Evolutionary conservation across 2,888 invertebrate species (phyloP).

Genomic region (Cosmia pyralina): DNA sequence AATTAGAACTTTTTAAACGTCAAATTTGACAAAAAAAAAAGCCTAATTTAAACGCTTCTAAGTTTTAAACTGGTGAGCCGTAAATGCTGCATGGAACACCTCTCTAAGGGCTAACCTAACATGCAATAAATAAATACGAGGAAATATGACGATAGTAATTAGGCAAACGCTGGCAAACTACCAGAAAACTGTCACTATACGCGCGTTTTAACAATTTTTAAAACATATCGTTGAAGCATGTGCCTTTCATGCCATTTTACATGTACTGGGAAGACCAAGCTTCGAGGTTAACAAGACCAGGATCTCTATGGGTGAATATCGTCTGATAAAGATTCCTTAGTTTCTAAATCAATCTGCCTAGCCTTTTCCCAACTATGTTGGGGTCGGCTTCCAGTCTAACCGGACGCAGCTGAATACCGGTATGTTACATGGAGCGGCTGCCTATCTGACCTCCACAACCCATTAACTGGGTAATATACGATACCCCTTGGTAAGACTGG

Average conservation of each 20-base stretch:
- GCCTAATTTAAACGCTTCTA: not conserved
- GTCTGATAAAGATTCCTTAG: not conserved
- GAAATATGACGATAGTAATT: constrained; percentile 39
- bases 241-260: constrained; percentile 2
- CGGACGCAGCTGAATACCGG: too few species aligned
- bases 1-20: too few species aligned
- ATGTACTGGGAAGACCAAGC: constrained; percentile 5
- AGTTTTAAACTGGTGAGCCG: not conserved
- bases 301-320: too few species aligned
- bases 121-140: constrained; percentile 20
- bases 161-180: constrained; percentile 39
- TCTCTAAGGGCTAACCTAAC: not conserved
- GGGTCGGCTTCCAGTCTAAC: too few species aligned
- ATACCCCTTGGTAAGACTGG: too few species aligned
- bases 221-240: constrained; percentile 27
- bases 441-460: too few species aligned
- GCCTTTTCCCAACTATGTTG: too few species aligned
- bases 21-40: too few species aligned
- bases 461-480: too few species aligned
- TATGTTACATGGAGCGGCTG: too few species aligned
- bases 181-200: constrained; percentile 39
- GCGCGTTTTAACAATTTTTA: constrained; percentile 28
- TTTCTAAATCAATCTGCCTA: too few species aligned
- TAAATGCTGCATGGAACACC: not conserved
- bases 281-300: constrained; percentile 17